A percentile compares a stretch with the other conserved stretches of the same genome.
phyloP scores from a whole-genome alignment of 2,888 invertebrate genomes.

The Polylopha cassiicola region DNA sequence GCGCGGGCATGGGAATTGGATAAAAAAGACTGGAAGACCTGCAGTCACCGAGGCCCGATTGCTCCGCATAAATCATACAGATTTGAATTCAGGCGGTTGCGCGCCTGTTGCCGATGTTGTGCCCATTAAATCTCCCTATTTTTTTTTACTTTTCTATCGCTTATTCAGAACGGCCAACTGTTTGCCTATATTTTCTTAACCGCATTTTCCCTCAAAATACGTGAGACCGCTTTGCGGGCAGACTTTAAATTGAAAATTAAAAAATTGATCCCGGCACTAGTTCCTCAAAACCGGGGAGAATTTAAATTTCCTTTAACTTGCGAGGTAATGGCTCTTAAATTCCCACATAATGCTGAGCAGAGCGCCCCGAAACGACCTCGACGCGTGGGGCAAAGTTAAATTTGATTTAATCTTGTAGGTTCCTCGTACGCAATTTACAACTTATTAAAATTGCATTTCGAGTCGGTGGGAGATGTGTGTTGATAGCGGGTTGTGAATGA shows the following conservation, averaged over 20 bases:
- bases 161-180: conserved; percentile 31
- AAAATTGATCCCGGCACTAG: conserved; percentile 21
- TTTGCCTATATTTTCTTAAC: conserved; percentile 19
- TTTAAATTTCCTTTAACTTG: conserved; percentile 23
- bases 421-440: conserved; percentile 22
- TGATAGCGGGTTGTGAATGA: conserved; percentile 15
- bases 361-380: conserved; percentile 21
- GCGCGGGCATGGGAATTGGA: conserved; percentile 11
- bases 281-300: conserved; percentile 21
- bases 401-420: conserved; percentile 22
- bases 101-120: conserved; percentile 45
- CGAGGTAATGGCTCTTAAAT: conserved; percentile 23
- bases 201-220: too few relatives aligned
- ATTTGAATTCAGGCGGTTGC: conserved; percentile 50
- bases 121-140: conserved; percentile 36
- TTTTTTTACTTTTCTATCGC: conserved; percentile 27
- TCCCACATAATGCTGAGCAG: conserved; percentile 23
- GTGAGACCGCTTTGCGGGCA: too few relatives aligned
- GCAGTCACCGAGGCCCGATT: conserved; percentile 36
- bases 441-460: conserved; percentile 23
- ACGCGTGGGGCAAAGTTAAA: conserved; percentile 22
- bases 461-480: conserved; percentile 17
- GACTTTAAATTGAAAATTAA: conserved; percentile 22
- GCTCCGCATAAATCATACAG: conserved; percentile 59
- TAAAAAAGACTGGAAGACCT: conserved; percentile 20